These are phyloP conservation scores for Tetrax tetrax DNA, from an alignment of 2,113 vertebrate species.

Conservation along the genomic window DNA sequence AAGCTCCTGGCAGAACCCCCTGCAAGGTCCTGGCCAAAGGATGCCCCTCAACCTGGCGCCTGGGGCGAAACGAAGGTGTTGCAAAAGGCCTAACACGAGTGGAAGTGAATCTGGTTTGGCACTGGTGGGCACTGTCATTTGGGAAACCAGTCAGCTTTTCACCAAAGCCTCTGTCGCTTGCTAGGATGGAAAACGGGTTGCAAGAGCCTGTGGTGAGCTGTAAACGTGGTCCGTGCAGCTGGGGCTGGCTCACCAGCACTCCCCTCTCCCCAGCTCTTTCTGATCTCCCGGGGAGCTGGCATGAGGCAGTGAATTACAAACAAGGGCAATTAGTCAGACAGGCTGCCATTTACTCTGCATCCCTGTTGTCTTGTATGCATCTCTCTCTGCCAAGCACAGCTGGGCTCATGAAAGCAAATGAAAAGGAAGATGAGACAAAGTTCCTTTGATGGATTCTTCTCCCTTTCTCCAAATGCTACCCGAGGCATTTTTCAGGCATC, in stretches of 20 bases:
- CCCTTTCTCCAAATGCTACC: background rate
- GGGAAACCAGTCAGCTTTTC: background rate
- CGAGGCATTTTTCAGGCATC: background rate
- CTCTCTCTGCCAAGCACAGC: background rate
- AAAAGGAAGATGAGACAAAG: background rate
- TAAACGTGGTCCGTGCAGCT: background rate
- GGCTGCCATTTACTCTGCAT: background rate
- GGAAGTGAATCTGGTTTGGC: background rate
- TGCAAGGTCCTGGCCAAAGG: background rate
- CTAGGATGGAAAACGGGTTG: background rate
- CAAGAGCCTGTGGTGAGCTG: background rate
- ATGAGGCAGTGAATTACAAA: background rate
- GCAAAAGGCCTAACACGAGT: fast-evolving
- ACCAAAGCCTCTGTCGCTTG: background rate
- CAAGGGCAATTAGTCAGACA: background rate
- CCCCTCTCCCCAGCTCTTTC: fast-evolving
- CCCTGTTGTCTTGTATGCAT: fast-evolving
- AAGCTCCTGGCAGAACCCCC: background rate
- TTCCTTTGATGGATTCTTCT: background rate
- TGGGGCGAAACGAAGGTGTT: background rate
- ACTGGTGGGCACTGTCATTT: background rate
- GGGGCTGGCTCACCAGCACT: background rate
- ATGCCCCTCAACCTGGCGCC: background rate
- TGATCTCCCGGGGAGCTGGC: background rate
- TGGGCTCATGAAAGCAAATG: background rate